Percentiles rank a stretch among this genome's conserved stretches.
phyloP scores from a whole-genome alignment of 2,888 invertebrate genomes.

The Luperina nickerlii region DNA sequence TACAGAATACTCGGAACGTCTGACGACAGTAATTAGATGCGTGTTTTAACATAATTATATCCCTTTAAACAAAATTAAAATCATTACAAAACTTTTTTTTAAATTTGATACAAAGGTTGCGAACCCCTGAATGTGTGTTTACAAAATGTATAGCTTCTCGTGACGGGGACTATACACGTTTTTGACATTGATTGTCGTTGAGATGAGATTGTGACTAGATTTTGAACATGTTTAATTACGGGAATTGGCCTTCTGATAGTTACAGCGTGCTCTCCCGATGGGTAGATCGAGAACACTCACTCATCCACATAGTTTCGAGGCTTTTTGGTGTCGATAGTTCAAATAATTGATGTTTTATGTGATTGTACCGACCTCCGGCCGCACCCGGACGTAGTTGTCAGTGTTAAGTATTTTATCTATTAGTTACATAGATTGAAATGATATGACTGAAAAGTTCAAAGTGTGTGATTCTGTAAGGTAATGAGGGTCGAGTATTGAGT shows the following conservation, averaged over 20 bases:
- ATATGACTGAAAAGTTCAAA: constrained; percentile 82
- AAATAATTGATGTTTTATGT: constrained; percentile 66
- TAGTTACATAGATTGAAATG: constrained; percentile 70
- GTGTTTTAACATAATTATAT: too few relatives aligned
- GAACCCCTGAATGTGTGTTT: too few relatives aligned
- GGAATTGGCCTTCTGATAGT: neutral
- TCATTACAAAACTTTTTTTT: too few relatives aligned
- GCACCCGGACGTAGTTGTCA: constrained; percentile 45
- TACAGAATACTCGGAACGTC: too few relatives aligned
- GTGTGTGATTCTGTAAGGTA: constrained; percentile 74
- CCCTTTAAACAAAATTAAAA: too few relatives aligned
- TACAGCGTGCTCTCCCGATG: neutral
- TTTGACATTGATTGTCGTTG: too few relatives aligned
- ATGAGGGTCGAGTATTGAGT: constrained; percentile 70
- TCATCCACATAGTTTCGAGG: constrained; percentile 26
- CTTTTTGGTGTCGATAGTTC: constrained; percentile 63
- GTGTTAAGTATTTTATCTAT: constrained; percentile 62
- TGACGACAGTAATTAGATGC: too few relatives aligned
- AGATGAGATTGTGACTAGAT: too few relatives aligned
- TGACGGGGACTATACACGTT: too few relatives aligned
- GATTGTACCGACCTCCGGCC: constrained; percentile 58
- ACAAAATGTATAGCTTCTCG: too few relatives aligned
- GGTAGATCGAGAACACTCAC: constrained; percentile 11
- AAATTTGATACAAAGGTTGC: too few relatives aligned
- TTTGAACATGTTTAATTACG: too few relatives aligned